phyloP scores from a whole-genome alignment of 2,113 vertebrate species.

The Colaptes auratus region DNA sequence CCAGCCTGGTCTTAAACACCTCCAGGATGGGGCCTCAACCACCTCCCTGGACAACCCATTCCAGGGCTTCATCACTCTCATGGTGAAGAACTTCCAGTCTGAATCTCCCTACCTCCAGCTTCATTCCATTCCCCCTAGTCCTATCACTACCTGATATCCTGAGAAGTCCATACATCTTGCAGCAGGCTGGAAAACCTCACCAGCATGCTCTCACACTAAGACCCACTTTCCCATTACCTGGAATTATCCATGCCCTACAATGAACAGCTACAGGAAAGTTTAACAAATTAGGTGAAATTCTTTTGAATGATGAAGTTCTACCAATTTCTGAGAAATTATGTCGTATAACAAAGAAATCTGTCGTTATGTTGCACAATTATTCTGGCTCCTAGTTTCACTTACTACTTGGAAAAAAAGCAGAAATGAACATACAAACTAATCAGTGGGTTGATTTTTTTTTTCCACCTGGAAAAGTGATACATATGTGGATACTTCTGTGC shows the following conservation, averaged over 20 bases:
- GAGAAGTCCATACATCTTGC: not conserved
- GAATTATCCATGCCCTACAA: not conserved
- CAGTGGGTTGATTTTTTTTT: not conserved
- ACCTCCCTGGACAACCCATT: too few relatives aligned
- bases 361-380: not conserved
- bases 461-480: not conserved
- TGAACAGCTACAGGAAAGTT: not conserved
- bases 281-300: not conserved
- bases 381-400: slow-evolving; percentile 14
- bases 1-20: too few relatives aligned
- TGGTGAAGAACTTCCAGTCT: too few relatives aligned
- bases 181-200: not conserved
- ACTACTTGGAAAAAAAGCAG: not conserved
- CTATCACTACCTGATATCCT: too few relatives aligned
- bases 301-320: not conserved
- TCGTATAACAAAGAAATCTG: slow-evolving; percentile 5
- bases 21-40: too few relatives aligned
- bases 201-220: not conserved
- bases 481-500: not conserved
- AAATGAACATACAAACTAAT: not conserved
- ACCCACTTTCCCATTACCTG: not conserved
- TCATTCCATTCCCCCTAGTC: too few relatives aligned
- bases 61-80: too few relatives aligned
- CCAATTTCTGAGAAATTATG: not conserved
- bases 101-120: too few relatives aligned